These are phyloP conservation scores for Geopemphigus sp. DNA, from an alignment of 1,140 invertebrate genomes.

Conservation along the genomic window DNA sequence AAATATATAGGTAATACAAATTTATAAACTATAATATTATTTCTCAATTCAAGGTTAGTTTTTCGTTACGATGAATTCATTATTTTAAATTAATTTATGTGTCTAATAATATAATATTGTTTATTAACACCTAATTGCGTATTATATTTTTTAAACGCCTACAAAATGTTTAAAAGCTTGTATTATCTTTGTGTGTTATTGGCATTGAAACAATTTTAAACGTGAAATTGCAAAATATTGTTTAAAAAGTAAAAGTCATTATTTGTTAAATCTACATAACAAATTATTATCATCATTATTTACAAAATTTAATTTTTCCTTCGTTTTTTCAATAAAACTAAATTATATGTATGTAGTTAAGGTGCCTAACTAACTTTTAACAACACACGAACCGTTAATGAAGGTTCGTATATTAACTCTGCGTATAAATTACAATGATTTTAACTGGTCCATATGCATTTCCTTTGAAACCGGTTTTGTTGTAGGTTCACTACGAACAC, in stretches of 20 bases:
- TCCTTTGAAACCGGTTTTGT: constrained; percentile 19
- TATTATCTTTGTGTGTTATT: background rate
- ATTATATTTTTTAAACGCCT: background rate
- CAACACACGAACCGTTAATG: constrained; percentile 6
- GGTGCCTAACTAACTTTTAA: background rate
- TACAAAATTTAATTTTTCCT: background rate
- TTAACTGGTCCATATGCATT: constrained; percentile 22
- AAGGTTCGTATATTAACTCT: constrained; percentile 19
- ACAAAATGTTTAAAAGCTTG: background rate
- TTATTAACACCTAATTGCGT: too few species aligned
- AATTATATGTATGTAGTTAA: background rate
- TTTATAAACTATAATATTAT: too few species aligned
- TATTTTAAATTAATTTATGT: too few species aligned
- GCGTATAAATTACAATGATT: constrained; percentile 31
- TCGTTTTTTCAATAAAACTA: constrained; percentile 8
- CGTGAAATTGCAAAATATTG: too few species aligned
- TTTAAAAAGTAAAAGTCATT: background rate
- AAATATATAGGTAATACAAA: too few species aligned
- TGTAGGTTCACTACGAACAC: background rate
- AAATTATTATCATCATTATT: background rate
- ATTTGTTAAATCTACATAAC: background rate
- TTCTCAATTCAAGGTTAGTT: too few species aligned
- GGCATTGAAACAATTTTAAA: background rate
- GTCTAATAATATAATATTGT: too few species aligned
- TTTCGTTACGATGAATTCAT: too few species aligned